Base-by-base conservation (phyloP, 2,113 vertebrate species). In the Hoplias malabaricus region DNA sequence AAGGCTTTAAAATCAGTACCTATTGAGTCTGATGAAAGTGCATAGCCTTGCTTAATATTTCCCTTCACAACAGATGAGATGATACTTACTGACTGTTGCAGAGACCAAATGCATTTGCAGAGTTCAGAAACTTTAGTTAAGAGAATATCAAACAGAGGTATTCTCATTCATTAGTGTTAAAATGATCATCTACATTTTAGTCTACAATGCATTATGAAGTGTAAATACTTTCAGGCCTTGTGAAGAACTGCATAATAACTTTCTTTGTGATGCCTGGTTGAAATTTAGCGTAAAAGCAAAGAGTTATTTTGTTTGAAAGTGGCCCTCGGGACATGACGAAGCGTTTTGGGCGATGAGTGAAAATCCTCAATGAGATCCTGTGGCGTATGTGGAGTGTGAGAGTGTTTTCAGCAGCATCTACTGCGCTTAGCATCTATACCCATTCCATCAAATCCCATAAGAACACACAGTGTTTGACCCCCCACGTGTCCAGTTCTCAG, bases 401-500 rank as follows among this genome's bases (percentile, higher is more conserved):
- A 59, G 33, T 10, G 59, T 69, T 59, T 36, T 12, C 21, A 14
- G 57, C 23, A 63, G 31, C 42, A 23, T 29, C 4, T 38, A n/a
- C 61, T 9, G 29, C 19, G 34, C n/a, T 36, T 72, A 66, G n/a
- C n/a, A 31, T 74, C n/a, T 14, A 21, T 8, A 78, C 3, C 14
- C 65, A 34, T 40, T 75, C 73, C 48, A 72, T 73, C 53, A 67
- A 34, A 68, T 83, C 61, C 61, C 65, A 43, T 57, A 73, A 25
- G 38, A 65, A 62, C 38, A 13, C 70, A 53, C 11, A 69, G 54
- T 48, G 25, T 59, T 57, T 68, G 68, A 74, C 65, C 62, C 63
- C n/a, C 66, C 34, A 57, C 23, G 34, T 75, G 71, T 80, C 71
- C n/a, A 54, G 34, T 40, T 42, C 66, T 79, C 68, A 78, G 50